A percentile compares a stretch with the other conserved stretches of the same genome.
Conservation (phyloP, 2,797 vertebrate species). For the Dipus sagitta region DNA sequence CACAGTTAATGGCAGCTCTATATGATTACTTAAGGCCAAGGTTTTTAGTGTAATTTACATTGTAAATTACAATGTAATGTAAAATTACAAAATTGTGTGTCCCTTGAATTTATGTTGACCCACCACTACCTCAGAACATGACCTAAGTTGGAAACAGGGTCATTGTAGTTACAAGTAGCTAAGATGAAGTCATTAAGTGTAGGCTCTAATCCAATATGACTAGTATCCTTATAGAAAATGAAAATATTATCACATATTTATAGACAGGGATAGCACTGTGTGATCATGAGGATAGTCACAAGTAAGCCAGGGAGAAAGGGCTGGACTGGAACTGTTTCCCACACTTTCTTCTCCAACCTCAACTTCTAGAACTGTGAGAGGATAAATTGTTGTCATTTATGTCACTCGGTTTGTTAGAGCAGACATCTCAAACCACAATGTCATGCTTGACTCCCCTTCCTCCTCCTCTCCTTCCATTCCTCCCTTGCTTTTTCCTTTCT, state of each 20-base stretch:
- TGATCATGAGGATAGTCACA: background rate
- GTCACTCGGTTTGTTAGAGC: background rate
- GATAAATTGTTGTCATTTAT: background rate
- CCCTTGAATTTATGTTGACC: background rate
- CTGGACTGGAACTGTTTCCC: background rate
- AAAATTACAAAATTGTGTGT: background rate
- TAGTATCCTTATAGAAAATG: conserved; percentile 8
- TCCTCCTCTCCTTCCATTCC: background rate
- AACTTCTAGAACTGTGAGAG: background rate
- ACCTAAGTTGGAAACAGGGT: conserved; percentile 41
- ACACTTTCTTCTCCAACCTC: background rate
- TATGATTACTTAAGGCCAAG: conserved; percentile 21
- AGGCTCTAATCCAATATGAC: background rate
- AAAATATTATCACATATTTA: background rate
- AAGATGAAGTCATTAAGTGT: conserved; percentile 41
- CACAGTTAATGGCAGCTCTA: conserved; percentile 5
- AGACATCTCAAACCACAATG: background rate
- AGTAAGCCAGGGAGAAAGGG: background rate
- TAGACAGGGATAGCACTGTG: background rate
- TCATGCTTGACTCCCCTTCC: background rate
- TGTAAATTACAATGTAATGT: background rate
- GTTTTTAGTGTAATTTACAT: background rate
- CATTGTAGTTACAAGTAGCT: conserved; percentile 29
- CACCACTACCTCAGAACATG: background rate
- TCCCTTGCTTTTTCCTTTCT: background rate